phyloP scores from a whole-genome alignment of 1,140 invertebrate genomes.

The Gryon sp. region DNA sequence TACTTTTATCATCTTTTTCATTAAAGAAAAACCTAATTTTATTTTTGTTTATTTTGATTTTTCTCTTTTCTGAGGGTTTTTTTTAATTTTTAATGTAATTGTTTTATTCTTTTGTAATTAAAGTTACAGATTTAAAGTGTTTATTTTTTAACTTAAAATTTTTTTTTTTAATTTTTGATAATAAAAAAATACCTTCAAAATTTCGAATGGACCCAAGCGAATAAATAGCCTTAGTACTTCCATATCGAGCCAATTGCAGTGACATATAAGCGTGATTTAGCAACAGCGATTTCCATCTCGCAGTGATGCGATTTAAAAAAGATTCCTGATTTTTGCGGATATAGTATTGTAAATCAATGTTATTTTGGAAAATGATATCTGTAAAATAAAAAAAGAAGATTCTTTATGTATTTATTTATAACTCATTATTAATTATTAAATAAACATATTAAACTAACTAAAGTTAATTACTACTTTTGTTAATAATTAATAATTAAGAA shows the following conservation, averaged over 20 bases:
- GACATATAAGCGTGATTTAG: constrained; percentile 62
- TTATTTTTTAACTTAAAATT: constrained; percentile 13
- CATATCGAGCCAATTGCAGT: constrained; percentile 64
- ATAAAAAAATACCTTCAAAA: constrained; percentile 71
- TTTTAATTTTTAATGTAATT: too few species aligned
- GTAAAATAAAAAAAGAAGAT: constrained; percentile 27
- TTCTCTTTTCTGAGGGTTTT: too few species aligned
- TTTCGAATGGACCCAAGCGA: constrained; percentile 70
- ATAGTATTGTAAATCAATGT: constrained; percentile 65
- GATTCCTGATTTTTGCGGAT: constrained; percentile 58
- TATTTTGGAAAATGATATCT: constrained; percentile 70
- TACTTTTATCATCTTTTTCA: too few species aligned
- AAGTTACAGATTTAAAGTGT: neutral
- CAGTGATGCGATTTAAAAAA: constrained; percentile 63
- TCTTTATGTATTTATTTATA: too few species aligned
- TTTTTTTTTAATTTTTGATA: neutral
- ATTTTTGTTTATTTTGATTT: too few species aligned
- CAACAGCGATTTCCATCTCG: constrained; percentile 73
- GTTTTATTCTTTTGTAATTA: neutral
- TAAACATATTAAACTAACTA: too few species aligned
- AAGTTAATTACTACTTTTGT: too few species aligned
- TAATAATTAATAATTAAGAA: too few species aligned
- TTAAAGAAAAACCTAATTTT: too few species aligned
- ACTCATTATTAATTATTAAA: too few species aligned
- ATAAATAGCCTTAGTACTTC: constrained; percentile 69